phyloP scores from a whole-genome alignment of 2,888 invertebrate species.

The Oscheius sp. region DNA sequence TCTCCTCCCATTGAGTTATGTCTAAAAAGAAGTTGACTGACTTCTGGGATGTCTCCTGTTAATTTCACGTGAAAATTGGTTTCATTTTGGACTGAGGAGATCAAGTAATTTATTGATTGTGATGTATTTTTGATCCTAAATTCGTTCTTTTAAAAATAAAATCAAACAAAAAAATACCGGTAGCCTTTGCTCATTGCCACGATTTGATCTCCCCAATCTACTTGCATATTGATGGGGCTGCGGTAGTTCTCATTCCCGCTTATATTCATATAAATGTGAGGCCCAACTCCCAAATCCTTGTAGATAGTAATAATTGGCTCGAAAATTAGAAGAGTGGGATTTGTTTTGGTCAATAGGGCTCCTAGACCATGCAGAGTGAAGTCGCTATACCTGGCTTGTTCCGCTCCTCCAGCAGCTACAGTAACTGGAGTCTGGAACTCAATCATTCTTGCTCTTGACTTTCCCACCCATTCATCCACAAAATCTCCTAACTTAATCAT shows the following conservation, averaged over 20 bases:
- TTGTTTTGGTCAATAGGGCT: neutral
- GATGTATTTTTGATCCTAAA: neutral
- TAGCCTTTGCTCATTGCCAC: slow-evolving; percentile 42
- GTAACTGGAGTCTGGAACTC: slow-evolving; percentile 20
- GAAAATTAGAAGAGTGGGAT: slow-evolving; percentile 17
- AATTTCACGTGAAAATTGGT: slow-evolving; percentile 4
- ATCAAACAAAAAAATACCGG: slow-evolving; percentile 8
- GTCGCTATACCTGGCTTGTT: slow-evolving; percentile 21
- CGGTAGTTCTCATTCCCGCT: neutral
- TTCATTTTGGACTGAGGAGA: neutral
- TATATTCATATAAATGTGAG: neutral
- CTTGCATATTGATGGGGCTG: slow-evolving; percentile 1
- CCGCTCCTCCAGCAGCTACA: slow-evolving; percentile 36
- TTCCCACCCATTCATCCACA: neutral
- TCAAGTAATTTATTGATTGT: neutral
- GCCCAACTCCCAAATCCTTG: slow-evolving; percentile 24
- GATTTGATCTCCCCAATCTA: slow-evolving; percentile 37
- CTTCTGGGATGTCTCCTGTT: slow-evolving; percentile 29
- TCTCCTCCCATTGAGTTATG: neutral
- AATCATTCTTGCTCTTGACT: neutral
- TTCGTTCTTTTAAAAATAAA: neutral
- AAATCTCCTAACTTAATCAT: neutral
- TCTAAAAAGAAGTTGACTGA: neutral
- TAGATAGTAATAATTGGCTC: slow-evolving; percentile 41
- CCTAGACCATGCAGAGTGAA: neutral